Conservation (phyloP, 2,113 vertebrate species). For the Symphodus melops region DNA sequence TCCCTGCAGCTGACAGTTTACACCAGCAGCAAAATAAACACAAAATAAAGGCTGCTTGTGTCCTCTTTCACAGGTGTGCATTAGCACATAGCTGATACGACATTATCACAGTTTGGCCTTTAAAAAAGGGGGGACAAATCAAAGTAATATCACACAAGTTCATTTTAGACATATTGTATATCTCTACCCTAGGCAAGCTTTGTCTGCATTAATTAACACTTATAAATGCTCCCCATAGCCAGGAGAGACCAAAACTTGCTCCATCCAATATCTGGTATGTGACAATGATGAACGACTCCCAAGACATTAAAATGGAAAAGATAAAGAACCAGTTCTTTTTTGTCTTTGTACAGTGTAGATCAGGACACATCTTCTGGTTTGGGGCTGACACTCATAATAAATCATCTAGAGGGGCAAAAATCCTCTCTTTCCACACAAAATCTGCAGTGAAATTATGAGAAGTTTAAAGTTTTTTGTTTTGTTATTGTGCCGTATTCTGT, state of each 20-base stretch:
- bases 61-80: conserved; percentile 51
- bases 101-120: conserved; percentile 14
- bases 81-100: conserved; percentile 24
- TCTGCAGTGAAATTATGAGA: conserved; percentile 24
- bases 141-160: conserved; percentile 32
- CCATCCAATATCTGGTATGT: conserved; percentile 49
- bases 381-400: conserved; percentile 44
- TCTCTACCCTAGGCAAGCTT: conserved; percentile 40
- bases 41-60: conserved; percentile 56
- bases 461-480: too few species aligned
- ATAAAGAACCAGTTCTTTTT: conserved; percentile 34
- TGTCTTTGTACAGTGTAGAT: conserved; percentile 19
- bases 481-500: too few species aligned
- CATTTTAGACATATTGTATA: conserved; percentile 41
- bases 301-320: conserved; percentile 54
- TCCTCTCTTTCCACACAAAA: conserved; percentile 38
- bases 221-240: conserved; percentile 37
- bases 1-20: conserved; percentile 57
- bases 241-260: conserved; percentile 47
- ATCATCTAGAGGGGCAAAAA: conserved; percentile 38
- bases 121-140: conserved; percentile 14
- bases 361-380: conserved; percentile 40
- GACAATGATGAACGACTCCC: conserved; percentile 65
- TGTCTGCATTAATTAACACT: conserved; percentile 65
- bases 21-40: conserved; percentile 57